Evolutionary conservation across 2,888 invertebrate genomes (phyloP), one percentile per base, ranked within the genome.

Genomic region (Macrosiphum euphorbiae): DNA sequence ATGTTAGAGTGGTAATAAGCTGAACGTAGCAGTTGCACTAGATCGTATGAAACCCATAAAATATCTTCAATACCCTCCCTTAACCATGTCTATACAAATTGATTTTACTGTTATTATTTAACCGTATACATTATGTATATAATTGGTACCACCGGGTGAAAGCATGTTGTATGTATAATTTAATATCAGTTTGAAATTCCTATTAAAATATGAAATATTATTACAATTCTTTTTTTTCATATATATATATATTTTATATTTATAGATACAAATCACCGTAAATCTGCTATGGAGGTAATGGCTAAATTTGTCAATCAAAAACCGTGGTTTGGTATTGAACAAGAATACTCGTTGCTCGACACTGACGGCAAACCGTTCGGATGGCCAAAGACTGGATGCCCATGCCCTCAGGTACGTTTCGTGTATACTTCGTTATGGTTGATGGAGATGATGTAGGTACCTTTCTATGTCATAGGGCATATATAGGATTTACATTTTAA

Each of bases 271-370:
- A 98, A 98, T 96, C 97, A 98, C 95, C 97, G 98, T 92, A 96
- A 97, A 95, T 96, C 96, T 47, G 98, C 98, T 95, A 96, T 97
- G 90, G 97, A 98, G 95, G 98, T 97, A 0, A 97, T 97, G 96
- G 97, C 97, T 95, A 97, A 97, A 95, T 97, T 97, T 94, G 97
- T 96, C 94, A 97, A 97, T 58, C 96, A 97, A 20, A 97, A 97
- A 95, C 98, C 98, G 0, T 98, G 98, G 98, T 99, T 98, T 95
- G 98, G 98, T 11, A 98, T 99, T 95, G 98, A 99, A 95, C 98
- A 99, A 96, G 98, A 99, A 96, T 98, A 98, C 96, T 98, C 98
- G 50, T 96, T 99, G 94, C 96, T 98, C 94, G 98, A 98, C 95
- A 97, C 98, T 94, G 98, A 98, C 95, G 96, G 97, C 86, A 97